phyloP scores from a whole-genome alignment of 2,797 vertebrate genomes.

The Coreius guichenoti region DNA sequence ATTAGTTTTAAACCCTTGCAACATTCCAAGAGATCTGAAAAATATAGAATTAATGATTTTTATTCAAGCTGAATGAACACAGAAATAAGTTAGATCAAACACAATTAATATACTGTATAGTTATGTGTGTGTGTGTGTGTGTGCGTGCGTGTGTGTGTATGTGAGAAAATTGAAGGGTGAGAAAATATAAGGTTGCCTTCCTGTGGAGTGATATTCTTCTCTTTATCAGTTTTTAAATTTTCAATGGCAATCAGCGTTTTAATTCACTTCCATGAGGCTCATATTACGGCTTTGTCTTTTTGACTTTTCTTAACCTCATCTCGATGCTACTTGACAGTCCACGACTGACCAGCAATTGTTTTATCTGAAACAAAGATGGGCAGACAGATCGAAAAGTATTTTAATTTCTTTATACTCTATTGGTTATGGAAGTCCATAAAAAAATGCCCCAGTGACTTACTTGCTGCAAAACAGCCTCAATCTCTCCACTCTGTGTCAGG shows the following conservation, averaged over 20 bases:
- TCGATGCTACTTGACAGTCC: not conserved
- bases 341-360: not conserved
- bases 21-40: not conserved
- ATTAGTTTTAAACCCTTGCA: not conserved
- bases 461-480: not conserved
- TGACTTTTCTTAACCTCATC: not conserved
- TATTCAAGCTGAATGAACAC: not conserved
- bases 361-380: too few species aligned
- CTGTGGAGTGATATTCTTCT: not conserved
- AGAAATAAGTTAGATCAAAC: not conserved
- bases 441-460: not conserved
- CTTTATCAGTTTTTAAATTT: not conserved
- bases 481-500: not conserved
- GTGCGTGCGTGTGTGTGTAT: too few species aligned
- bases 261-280: not conserved
- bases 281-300: not conserved
- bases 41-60: not conserved
- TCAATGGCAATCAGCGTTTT: not conserved
- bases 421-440: not conserved
- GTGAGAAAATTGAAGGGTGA: not conserved
- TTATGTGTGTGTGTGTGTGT: too few species aligned
- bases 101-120: too few species aligned
- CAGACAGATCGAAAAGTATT: too few species aligned
- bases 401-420: not conserved
- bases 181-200: not conserved